Evolutionary conservation across 2,888 invertebrate species (phyloP), one percentile per base, ranked within the genome.

Genomic region (Epiperipatus broadwayi): DNA sequence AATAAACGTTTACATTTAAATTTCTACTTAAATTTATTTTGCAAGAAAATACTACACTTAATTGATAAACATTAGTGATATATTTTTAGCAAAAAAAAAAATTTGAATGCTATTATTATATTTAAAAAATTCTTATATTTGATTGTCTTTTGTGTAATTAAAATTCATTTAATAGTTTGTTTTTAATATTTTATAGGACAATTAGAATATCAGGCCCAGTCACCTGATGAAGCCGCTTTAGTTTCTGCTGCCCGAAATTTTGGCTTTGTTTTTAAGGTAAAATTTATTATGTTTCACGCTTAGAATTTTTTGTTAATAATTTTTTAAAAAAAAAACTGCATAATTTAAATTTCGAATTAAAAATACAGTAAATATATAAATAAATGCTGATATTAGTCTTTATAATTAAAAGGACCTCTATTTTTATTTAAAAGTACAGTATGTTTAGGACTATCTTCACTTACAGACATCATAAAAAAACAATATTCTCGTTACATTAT

Each of bases 201-300:
- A 51, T 64, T 83, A 44, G 74, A 76, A 53, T 81, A 83, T 59
- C 87, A 70, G 67, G 95, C 97, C 15, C 95, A 97, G 60, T 93
- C 91, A 43, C 97, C 97, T 1, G 97, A 97, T 60, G 97, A 97
- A 60, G 77, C 83, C 32, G 97, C 97, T 2, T 68, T 97, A 22
- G 95, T 95, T 15, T 84, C 89, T 8, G 95, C 97, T 1, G 95
- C 97, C 3, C 70, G 95, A 52, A 95, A 95, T 65, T 97, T 97
- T 64, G 95, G 95, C 50, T 95, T 89, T 65, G 93, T 93, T 45
- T 97, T 97, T 65, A 79, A 76, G 64, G 83, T 87, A 60, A 71
- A 81, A 55, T 8, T 7, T 20, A 16, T 20, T 10, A n/a, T 8
- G 7, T 12, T 10, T 37, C 15, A 21, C 7, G 2, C 3, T 31